Evolutionary conservation across 2,797 vertebrate species (phyloP).

Genomic region (Galago senegalensis): DNA sequence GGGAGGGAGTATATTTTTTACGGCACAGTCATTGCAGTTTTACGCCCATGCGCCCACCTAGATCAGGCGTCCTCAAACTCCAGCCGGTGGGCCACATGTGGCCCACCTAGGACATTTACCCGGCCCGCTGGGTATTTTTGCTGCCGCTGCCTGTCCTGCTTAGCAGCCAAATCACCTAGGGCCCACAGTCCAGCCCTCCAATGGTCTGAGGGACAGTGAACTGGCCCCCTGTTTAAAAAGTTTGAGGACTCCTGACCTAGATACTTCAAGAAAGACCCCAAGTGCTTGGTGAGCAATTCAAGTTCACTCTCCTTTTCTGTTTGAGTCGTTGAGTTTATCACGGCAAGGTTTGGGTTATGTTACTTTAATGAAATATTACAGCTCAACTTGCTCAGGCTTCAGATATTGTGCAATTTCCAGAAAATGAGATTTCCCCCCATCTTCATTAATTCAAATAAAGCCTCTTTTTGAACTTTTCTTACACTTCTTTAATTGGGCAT

Average conservation of each 20-base stretch:
- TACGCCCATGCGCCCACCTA: too few relatives aligned
- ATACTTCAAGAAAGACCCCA: neutral
- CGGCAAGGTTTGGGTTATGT: neutral
- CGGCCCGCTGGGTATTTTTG: too few relatives aligned
- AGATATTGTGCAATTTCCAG: neutral
- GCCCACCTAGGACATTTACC: too few relatives aligned
- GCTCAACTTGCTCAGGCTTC: neutral
- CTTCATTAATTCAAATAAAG: neutral
- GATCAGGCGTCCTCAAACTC: too few relatives aligned
- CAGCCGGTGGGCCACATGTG: too few relatives aligned
- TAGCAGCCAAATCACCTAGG: too few relatives aligned
- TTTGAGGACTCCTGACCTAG: neutral
- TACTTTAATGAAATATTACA: neutral
- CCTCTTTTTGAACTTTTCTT: neutral
- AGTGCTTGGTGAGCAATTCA: neutral
- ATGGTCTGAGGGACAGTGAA: too few relatives aligned
- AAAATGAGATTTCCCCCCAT: neutral
- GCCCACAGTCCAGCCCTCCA: too few relatives aligned
- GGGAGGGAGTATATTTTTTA: accelerated
- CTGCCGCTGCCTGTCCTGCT: too few relatives aligned
- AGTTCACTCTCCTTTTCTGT: neutral
- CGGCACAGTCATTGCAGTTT: neutral
- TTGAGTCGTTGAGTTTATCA: accelerated
- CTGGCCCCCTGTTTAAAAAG: too few relatives aligned
- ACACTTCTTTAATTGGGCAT: neutral